Evolutionary conservation across 1,140 invertebrate genomes (phyloP), one percentile per base, ranked within the genome.

Genomic region (Procambarus virginalis): DNA sequence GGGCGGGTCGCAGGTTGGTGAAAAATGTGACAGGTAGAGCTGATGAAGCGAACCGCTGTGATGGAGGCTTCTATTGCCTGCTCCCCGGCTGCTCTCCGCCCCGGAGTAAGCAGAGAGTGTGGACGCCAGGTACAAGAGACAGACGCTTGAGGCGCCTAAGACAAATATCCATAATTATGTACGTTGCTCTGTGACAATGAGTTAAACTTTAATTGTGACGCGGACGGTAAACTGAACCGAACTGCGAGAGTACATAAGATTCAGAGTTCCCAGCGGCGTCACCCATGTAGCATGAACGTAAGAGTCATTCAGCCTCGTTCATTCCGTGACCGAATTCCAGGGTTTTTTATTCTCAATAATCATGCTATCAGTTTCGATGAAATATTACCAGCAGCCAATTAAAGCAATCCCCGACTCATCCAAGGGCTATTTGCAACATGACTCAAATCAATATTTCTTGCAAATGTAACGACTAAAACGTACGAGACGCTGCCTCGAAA

Each of bases 21-120:
- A 88, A 82, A 75, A 82, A 88, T 88, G 86, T 75, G 79, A 88
- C 86, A 88, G 48, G 34, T 60, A 55, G 68, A 78, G 51, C 79
- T 51, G 73, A 80, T 87, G 85, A 70, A 49, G 77, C 77, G 60
- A 22, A 48, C 76, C 58, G 60, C 17, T 12, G 12, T 79, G 77
- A 79, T 79, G 20, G 76, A 76, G 70, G 46, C 8, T 55, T 75
- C 48, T 55, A 14, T n/a, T n/a, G n/a, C n/a, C n/a, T n/a, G n/a
- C n/a, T 64, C 12, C 60, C 17, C 17, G 60, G 17, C 60, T 64
- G 78, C 22, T 55, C 51, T 55, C 51, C 51, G 12, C 8, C 51
- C 51, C 12, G 51, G 51, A 12, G 51, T 55, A 9, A n/a, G 51
- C 10, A 22, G 12, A 9, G 3, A n/a, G n/a, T 58, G 79, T 45